A percentile compares a stretch with the other conserved stretches of the same genome.
phyloP scores from a whole-genome alignment of 2,113 vertebrate species.

The Tympanuchus pallidicinctus region DNA sequence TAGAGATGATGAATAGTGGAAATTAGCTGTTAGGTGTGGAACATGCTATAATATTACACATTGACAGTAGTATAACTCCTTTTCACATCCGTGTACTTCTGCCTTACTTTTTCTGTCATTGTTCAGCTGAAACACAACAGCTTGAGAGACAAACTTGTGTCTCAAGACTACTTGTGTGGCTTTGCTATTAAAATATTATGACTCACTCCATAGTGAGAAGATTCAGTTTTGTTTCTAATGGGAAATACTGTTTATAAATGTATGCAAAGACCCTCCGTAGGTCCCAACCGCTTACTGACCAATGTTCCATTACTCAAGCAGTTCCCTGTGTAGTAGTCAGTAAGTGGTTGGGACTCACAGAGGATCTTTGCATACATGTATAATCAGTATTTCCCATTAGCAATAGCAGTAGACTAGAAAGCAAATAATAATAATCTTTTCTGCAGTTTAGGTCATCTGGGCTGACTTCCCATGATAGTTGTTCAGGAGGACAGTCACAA shows the following conservation, averaged over 20 bases:
- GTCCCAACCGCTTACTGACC: background rate
- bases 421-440: background rate
- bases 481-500: background rate
- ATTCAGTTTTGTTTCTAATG: background rate
- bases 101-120: background rate
- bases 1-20: background rate
- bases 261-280: background rate
- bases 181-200: conserved; percentile 4
- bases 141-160: background rate
- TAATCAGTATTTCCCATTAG: background rate
- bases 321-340: background rate
- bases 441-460: background rate
- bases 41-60: background rate
- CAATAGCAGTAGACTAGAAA: background rate
- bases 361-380: background rate
- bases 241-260: background rate
- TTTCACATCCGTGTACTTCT: background rate
- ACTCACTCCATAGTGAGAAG: background rate
- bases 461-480: background rate
- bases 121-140: background rate
- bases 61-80: background rate
- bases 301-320: background rate
- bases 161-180: background rate
- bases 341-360: background rate
- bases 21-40: background rate